Percentiles rank a stretch among this genome's conserved stretches.
These are phyloP conservation scores for Antitype chi DNA, from an alignment of 2,888 invertebrate genomes.

Conservation along the genomic window DNA sequence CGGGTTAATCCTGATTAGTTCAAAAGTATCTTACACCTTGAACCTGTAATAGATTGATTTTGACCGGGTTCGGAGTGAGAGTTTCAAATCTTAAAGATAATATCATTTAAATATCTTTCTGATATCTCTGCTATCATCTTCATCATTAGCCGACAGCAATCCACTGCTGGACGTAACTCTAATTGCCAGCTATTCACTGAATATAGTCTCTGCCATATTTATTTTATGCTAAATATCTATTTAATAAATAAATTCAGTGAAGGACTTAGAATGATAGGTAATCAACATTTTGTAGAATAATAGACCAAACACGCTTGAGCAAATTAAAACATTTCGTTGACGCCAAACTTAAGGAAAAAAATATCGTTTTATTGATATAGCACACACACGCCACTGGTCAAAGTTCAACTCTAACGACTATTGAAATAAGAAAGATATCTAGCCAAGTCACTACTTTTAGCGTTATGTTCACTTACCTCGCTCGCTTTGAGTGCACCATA, in stretches of 20 bases:
- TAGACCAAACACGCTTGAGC: not conserved
- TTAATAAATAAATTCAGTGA: not conserved
- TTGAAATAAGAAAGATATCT: not conserved
- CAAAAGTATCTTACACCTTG: too few relatives aligned
- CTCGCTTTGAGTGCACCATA: not conserved
- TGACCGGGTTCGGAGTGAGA: not conserved
- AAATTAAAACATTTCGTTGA: not conserved
- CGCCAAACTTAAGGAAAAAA: not conserved
- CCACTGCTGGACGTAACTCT: too few relatives aligned
- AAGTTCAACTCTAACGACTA: slow-evolving; percentile 2
- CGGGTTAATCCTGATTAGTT: too few relatives aligned
- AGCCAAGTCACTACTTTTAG: not conserved
- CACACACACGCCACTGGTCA: not conserved
- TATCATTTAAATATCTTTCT: not conserved
- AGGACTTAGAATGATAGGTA: slow-evolving; percentile 21
- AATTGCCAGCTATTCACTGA: too few relatives aligned
- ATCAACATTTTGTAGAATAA: not conserved
- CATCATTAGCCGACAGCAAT: too few relatives aligned
- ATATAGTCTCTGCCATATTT: too few relatives aligned
- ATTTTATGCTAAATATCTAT: not conserved
- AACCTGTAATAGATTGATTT: too few relatives aligned
- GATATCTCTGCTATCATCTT: not conserved
- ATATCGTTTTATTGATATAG: not conserved
- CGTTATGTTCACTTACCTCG: not conserved
- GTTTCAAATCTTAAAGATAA: not conserved